Evolutionary conservation across 1,140 invertebrate species (phyloP), one percentile per base, ranked within the genome.

Genomic region (Catajapyx aquilonaris): DNA sequence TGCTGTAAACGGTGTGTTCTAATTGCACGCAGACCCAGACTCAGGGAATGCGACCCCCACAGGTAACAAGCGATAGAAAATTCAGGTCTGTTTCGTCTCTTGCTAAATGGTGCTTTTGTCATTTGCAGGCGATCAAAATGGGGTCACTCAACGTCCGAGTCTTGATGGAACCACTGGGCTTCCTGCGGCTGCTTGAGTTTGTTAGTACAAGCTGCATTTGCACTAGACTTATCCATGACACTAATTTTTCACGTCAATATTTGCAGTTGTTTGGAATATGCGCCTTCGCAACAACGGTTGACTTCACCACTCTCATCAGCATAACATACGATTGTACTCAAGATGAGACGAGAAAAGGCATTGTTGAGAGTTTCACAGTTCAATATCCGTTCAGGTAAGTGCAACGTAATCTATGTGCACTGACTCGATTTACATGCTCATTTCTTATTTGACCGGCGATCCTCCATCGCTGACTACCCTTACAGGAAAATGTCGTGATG

Each of bases 281-380:
- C 49, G 66, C 65, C 16, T 71, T 71, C 53, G 59, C 65, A 23
- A 65, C 65, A 11, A 67, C 64, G 19, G 51, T 57, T 15, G 60
- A 58, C 34, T 71, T 61, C 48, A 41, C 44, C 5, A 50, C 53
- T 18, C 34, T 30, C n/a, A 47, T 52, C 23, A 41, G 38, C 2
- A 52, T 61, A 19, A 23, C 40, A 11, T 42, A 55, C 7, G 34
- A 30, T 13, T 60, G 53, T 35, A 22, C 16, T 5, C 34, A 38
- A 20, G 15, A 19, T n/a, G 37, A 40, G 9, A 23, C 34, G 3
- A 46, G 28, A 11, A 17, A 37, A 5, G 38, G 43, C 16, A 41
- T 47, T 31, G 41, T 19, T 5, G 32, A 45, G 9, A 39, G 9
- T 9, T 42, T 42, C n/a, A 7, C 1, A 5, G 37, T 57, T 35